These are phyloP conservation scores for Falco concolor DNA, from an alignment of 2,797 vertebrate genomes.

Conservation along the genomic window DNA sequence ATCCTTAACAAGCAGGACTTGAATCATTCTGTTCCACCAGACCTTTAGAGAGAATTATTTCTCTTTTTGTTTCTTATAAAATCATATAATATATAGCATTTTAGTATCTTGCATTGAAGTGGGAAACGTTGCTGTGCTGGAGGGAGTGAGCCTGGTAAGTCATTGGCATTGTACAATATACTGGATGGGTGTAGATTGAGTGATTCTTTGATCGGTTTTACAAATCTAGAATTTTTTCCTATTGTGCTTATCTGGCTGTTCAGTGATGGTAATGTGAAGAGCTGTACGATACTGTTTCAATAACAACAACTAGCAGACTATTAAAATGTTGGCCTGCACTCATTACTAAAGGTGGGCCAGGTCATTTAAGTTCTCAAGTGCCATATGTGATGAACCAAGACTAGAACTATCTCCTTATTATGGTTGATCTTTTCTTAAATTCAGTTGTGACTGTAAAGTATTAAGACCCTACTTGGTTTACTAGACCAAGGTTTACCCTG, in stretches of 20 bases:
- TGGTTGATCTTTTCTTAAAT: background rate
- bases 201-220: background rate
- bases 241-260: background rate
- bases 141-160: background rate
- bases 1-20: background rate
- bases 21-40: background rate
- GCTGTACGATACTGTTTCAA: background rate
- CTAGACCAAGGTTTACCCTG: background rate
- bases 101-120: background rate
- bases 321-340: background rate
- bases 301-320: background rate
- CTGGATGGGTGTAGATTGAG: background rate
- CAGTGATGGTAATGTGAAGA: background rate
- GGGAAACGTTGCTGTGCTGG: background rate
- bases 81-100: background rate
- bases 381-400: background rate
- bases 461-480: background rate
- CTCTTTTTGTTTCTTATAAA: background rate
- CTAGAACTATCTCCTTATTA: background rate
- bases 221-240: background rate
- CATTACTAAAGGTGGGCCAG: background rate
- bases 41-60: background rate
- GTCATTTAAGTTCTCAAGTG: background rate
- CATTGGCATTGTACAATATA: fast-evolving
- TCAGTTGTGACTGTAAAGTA: background rate